Percentiles rank a stretch among this genome's conserved stretches.
Conservation (phyloP, 2,888 invertebrate genomes). For the Tinea pellionella region DNA sequence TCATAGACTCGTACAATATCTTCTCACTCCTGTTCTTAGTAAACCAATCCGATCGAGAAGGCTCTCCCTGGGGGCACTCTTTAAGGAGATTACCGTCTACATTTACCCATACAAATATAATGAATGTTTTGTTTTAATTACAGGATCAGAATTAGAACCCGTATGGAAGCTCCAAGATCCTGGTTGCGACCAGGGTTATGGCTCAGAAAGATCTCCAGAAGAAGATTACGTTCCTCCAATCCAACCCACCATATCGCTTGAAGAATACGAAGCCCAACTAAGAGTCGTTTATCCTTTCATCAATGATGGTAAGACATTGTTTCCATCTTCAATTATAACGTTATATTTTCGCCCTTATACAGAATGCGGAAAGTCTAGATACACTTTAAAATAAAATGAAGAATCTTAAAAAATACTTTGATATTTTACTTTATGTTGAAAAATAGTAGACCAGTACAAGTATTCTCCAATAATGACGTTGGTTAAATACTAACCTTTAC, state of each 20-base stretch:
- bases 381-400: too few relatives aligned
- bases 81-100: too few relatives aligned
- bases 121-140: conserved; percentile 16
- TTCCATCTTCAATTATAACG: too few relatives aligned
- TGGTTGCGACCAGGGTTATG: conserved; percentile 80
- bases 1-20: too few relatives aligned
- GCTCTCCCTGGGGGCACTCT: too few relatives aligned
- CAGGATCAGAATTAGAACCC: conserved; percentile 65
- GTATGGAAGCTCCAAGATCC: conserved; percentile 68
- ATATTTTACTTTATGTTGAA: background rate
- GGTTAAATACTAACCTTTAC: background rate
- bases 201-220: conserved; percentile 81
- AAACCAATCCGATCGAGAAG: too few relatives aligned
- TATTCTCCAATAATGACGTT: background rate
- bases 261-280: conserved; percentile 70
- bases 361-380: too few relatives aligned
- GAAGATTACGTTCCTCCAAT: conserved; percentile 79
- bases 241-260: conserved; percentile 64
- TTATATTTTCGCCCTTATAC: too few relatives aligned
- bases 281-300: conserved; percentile 75
- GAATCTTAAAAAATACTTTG: too few relatives aligned
- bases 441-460: too few relatives aligned
- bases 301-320: conserved; percentile 74
- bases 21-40: too few relatives aligned
- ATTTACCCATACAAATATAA: too few relatives aligned